Evolutionary conservation across 2,113 vertebrate species (phyloP), one percentile per base, ranked within the genome.

Genomic region (Platichthys stellatus): DNA sequence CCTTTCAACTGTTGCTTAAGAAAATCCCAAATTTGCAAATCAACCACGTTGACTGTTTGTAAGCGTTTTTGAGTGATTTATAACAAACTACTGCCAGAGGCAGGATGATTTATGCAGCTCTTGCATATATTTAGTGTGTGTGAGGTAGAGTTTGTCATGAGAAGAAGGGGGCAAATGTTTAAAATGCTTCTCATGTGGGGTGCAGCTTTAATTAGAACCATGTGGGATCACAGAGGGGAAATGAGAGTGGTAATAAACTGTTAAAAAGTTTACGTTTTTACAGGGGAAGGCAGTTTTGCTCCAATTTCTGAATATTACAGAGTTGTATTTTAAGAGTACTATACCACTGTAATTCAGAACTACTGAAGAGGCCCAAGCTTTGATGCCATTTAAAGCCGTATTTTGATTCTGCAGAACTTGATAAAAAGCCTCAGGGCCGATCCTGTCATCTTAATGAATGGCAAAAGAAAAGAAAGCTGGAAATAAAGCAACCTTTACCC

Each of bases 171-270:
- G 61, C 11, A 60, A 79, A 66, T 63, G 23, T 86, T 59, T 2
- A 15, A 75, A 60, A 54, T 59, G 64, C 75, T 74, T 73, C 56
- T 81, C 67, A 89, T 86, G 74, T 74, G 69, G 65, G 45, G 68
- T 71, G 20, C 81, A 57, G 80, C 67, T 84, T 76, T 81, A 87
- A 90, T 89, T 67, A 67, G 82, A 81, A 24, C 70, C 80, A 87
- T 26, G 63, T 79, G 75, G 64, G 81, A 74, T 70, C 62, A 65
- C 14, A 47, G 63, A 60, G 47, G 24, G 82, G 86, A 88, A 79
- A 86, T 74, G 68, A 79, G 71, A 84, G 78, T 53, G 62, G 56
- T 20, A 68, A 80, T 73, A 71, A 80, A 79, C 3, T 73, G 38
- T 64, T 74, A 82, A 82, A 82, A 63, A 84, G 82, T 79, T 59